phyloP scores from a whole-genome alignment of 2,113 vertebrate species.

The Aviceda subcristata region DNA sequence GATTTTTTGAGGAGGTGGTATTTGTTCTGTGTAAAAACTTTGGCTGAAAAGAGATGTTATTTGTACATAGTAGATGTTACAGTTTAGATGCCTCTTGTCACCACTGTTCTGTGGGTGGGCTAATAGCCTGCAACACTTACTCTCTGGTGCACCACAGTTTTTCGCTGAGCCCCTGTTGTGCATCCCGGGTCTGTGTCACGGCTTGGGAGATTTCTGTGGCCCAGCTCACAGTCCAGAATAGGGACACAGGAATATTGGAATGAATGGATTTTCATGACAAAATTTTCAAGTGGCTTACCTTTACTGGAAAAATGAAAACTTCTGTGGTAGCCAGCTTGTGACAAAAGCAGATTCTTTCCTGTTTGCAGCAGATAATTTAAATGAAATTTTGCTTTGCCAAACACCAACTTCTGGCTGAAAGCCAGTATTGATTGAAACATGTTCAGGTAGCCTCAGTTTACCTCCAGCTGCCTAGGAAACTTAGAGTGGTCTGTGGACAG shows the following conservation, averaged over 20 bases:
- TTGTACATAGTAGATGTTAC: neutral
- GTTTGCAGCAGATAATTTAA: neutral
- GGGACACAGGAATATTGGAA: neutral
- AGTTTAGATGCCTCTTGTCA: neutral
- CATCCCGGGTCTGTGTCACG: neutral
- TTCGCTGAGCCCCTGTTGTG: neutral
- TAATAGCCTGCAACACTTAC: neutral
- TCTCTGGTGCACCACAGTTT: neutral
- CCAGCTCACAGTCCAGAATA: neutral
- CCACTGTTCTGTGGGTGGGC: neutral
- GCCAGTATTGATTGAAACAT: neutral
- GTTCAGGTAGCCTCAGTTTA: neutral
- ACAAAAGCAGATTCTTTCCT: neutral
- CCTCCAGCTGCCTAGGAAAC: neutral
- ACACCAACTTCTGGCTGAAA: neutral
- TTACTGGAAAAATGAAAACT: neutral
- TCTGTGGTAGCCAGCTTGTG: neutral
- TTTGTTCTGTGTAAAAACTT: neutral
- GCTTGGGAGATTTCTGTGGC: neutral
- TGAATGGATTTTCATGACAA: neutral
- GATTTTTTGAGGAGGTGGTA: neutral
- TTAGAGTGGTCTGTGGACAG: neutral
- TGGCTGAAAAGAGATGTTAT: neutral
- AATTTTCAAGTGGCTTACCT: neutral
- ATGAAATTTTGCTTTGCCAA: neutral